Evolutionary conservation across 2,797 vertebrate genomes (phyloP).

Genomic region (Hyperoplus immaculatus): DNA sequence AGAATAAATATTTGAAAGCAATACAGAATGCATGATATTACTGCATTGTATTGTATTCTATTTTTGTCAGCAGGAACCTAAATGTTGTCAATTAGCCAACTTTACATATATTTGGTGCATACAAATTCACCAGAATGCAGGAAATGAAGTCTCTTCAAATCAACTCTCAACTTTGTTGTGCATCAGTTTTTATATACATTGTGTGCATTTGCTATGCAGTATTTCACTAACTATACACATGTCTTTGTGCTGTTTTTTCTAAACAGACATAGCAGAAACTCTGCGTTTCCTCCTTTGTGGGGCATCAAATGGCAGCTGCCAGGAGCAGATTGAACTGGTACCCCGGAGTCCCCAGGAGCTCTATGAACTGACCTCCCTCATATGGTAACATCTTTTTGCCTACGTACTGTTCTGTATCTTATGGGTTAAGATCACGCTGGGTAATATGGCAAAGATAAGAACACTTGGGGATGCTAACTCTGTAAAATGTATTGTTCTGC

Average conservation of each 20-base stretch:
- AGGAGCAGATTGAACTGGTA: slow-evolving; percentile 99
- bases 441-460: neutral
- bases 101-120: too few relatives aligned
- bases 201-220: too few relatives aligned
- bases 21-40: too few relatives aligned
- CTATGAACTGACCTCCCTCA: slow-evolving; percentile 98
- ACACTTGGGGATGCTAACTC: neutral
- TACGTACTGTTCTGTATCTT: neutral
- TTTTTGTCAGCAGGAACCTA: too few relatives aligned
- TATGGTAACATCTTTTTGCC: slow-evolving; percentile 88
- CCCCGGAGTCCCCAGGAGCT: slow-evolving; percentile 98
- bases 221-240: neutral
- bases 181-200: too few relatives aligned
- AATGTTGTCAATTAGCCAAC: too few relatives aligned
- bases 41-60: too few relatives aligned
- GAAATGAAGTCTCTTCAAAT: neutral
- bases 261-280: slow-evolving; percentile 97
- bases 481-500: neutral
- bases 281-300: slow-evolving; percentile 98
- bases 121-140: too few relatives aligned
- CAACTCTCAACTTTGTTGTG: neutral
- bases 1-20: too few relatives aligned
- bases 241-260: slow-evolving; percentile 50
- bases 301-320: slow-evolving; percentile 97
- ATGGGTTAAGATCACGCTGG: neutral